These are phyloP conservation scores for Galleria mellonella DNA, from an alignment of 1,140 invertebrate genomes.

Conservation along the genomic window DNA sequence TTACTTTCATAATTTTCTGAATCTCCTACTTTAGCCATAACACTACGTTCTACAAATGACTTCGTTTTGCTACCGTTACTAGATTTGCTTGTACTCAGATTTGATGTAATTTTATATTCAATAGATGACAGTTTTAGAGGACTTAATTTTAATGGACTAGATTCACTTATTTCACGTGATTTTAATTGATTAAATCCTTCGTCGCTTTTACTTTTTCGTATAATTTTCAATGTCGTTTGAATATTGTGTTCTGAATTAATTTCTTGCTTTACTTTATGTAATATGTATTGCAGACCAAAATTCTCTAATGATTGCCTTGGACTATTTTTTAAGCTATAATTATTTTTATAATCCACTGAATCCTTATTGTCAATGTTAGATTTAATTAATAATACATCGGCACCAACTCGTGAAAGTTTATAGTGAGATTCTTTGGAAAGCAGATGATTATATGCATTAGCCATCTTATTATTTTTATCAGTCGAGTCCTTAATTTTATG, in stretches of 20 bases:
- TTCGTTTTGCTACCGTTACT: conserved; percentile 11
- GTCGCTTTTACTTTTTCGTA: conserved; percentile 25
- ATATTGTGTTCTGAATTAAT: conserved; percentile 13
- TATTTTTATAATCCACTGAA: no score
- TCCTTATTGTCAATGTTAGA: conserved; percentile 2
- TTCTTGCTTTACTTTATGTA: conserved; percentile 29
- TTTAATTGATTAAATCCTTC: conserved; percentile 13
- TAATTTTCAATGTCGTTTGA: conserved; percentile 5
- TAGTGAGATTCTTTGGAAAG: conserved; percentile 15
- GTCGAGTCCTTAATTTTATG: no score
- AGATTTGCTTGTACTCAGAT: conserved; percentile 7
- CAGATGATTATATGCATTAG: not conserved
- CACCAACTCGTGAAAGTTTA: conserved; percentile 21
- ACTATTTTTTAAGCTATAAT: not conserved
- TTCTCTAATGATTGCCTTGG: conserved; percentile 15
- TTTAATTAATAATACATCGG: conserved; percentile 22
- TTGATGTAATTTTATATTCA: conserved; percentile 20
- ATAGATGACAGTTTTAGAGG: conserved; percentile 18
- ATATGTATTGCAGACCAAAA: conserved; percentile 39
- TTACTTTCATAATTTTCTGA: conserved; percentile 41
- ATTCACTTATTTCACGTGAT: conserved; percentile 8
- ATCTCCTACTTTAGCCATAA: conserved; percentile 39
- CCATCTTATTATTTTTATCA: no score
- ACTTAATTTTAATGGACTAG: conserved; percentile 11
- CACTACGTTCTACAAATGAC: conserved; percentile 22